Conservation (phyloP, 2,888 invertebrate genomes). For the Lepidocyrtoides sp. region DNA sequence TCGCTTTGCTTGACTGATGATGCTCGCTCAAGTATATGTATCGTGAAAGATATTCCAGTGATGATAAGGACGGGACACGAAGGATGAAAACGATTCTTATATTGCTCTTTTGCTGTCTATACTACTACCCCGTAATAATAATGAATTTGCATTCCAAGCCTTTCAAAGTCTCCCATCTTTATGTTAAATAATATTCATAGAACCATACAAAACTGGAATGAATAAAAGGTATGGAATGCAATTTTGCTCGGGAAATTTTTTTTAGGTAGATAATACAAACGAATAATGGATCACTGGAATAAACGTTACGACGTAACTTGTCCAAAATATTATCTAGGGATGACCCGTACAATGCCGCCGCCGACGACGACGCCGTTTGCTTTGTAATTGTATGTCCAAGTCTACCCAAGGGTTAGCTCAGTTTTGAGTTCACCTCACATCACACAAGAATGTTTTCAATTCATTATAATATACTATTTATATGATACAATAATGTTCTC, state of each 20-base stretch:
- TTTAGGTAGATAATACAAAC: constrained; percentile 10
- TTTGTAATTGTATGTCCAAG: neutral
- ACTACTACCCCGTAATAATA: constrained; percentile 9
- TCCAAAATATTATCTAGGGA: constrained; percentile 11
- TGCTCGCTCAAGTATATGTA: constrained; percentile 31
- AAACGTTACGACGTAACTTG: constrained; percentile 43
- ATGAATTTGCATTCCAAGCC: constrained; percentile 65
- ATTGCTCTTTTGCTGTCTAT: neutral
- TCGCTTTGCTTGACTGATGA: constrained; percentile 40
- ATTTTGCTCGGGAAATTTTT: constrained; percentile 42
- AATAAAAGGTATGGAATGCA: constrained; percentile 67
- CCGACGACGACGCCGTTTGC: neutral
- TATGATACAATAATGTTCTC: too few species aligned
- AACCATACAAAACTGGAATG: constrained; percentile 47
- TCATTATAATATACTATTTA: neutral
- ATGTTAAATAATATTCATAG: constrained; percentile 33
- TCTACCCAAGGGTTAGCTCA: neutral
- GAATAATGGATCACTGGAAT: neutral
- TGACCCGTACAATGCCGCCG: constrained; percentile 4
- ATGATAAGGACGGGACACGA: constrained; percentile 57
- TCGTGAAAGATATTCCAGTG: constrained; percentile 38
- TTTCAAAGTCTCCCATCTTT: constrained; percentile 22
- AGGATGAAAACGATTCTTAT: neutral
- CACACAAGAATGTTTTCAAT: neutral
- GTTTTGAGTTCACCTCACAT: constrained; percentile 21